A percentile compares a stretch with the other conserved stretches of the same genome.
Conservation (phyloP, 2,113 vertebrate genomes). For the Seriola quinqueradiata region DNA sequence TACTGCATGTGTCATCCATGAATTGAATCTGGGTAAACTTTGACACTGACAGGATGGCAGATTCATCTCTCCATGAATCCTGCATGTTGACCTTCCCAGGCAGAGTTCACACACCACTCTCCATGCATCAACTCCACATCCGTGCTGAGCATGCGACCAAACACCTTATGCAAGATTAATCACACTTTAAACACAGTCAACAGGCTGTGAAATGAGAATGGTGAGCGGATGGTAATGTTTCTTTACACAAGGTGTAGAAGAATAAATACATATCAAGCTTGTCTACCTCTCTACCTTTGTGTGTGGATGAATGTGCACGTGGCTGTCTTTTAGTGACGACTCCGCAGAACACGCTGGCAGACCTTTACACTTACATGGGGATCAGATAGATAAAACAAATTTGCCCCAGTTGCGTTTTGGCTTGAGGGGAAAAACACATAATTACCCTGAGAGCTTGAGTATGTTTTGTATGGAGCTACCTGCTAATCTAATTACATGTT, state of each 20-base stretch:
- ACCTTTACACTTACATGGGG: background rate
- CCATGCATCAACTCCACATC: constrained; percentile 43
- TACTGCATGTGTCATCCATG: constrained; percentile 17
- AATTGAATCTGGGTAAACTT: constrained; percentile 35
- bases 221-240: constrained; percentile 54
- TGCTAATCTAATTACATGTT: constrained; percentile 66
- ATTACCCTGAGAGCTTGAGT: constrained; percentile 29
- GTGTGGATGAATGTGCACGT: background rate
- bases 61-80: constrained; percentile 48
- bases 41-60: constrained; percentile 8
- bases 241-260: constrained; percentile 41
- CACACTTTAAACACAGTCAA: constrained; percentile 69
- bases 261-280: constrained; percentile 61
- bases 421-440: constrained; percentile 26
- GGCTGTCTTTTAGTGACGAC: background rate
- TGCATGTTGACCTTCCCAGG: constrained; percentile 29
- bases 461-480: constrained; percentile 37
- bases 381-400: constrained; percentile 27
- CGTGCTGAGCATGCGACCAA: constrained; percentile 32
- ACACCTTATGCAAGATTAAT: constrained; percentile 74
- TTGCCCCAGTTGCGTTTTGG: constrained; percentile 4
- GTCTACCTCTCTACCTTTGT: background rate
- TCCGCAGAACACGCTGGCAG: background rate
- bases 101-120: constrained; percentile 50
- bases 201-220: constrained; percentile 72